These are phyloP conservation scores for Syngnathus typhle DNA, from an alignment of 2,113 vertebrate species.

Conservation along the genomic window DNA sequence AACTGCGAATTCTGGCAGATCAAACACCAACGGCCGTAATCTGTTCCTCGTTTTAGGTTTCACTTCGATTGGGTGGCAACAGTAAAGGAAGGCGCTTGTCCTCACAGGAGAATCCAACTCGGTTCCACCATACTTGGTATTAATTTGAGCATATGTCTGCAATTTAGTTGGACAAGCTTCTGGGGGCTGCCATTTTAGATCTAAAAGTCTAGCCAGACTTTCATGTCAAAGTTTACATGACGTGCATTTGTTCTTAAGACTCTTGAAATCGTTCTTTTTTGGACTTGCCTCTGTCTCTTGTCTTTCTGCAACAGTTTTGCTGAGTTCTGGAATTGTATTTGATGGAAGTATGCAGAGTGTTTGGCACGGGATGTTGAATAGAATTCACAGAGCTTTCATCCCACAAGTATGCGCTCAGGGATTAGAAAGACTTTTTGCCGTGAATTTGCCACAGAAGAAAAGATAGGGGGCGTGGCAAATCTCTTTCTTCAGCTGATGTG, in stretches of 20 bases:
- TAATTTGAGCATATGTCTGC: too few relatives aligned
- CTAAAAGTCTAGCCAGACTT: too few relatives aligned
- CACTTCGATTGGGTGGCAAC: constrained; percentile 29
- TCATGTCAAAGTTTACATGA: too few relatives aligned
- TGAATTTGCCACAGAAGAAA: constrained; percentile 56
- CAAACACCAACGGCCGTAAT: constrained; percentile 50
- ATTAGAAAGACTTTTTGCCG: constrained; percentile 67
- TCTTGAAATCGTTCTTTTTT: too few relatives aligned
- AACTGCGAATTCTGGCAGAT: constrained; percentile 45
- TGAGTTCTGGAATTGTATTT: constrained; percentile 37
- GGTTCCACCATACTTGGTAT: too few relatives aligned
- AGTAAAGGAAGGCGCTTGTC: constrained; percentile 21
- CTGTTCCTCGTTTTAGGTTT: constrained; percentile 65
- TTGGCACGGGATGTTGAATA: constrained; percentile 58
- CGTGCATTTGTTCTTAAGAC: too few relatives aligned
- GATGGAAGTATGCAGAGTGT: constrained; percentile 55
- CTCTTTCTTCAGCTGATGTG: constrained; percentile 33
- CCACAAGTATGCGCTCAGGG: constrained; percentile 67
- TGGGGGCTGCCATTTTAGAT: too few relatives aligned
- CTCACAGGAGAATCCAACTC: not conserved
- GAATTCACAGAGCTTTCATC: constrained; percentile 70
- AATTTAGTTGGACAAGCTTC: too few relatives aligned
- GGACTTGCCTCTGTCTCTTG: not conserved
- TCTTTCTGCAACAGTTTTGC: not conserved
- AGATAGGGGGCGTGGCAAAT: constrained; percentile 37